phyloP scores from a whole-genome alignment of 1,140 invertebrate genomes.

The Macrobrachium rosenbergii region DNA sequence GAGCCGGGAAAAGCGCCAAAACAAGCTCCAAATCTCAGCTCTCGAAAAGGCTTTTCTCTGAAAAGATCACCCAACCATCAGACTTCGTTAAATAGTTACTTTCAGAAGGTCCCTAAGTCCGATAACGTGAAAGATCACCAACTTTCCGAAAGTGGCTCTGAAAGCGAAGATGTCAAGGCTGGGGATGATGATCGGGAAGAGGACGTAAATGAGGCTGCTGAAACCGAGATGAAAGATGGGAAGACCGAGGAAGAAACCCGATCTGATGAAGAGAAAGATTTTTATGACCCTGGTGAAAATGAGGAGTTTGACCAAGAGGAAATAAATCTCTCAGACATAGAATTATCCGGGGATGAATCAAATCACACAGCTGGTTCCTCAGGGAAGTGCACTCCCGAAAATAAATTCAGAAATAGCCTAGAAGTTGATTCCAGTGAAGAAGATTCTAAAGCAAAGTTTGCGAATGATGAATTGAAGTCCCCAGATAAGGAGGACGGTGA shows the following conservation, averaged over 20 bases:
- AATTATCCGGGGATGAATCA: not conserved
- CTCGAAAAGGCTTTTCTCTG: conserved; percentile 39
- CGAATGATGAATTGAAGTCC: too few species aligned
- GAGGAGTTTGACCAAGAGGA: conserved; percentile 44
- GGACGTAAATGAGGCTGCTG: not conserved
- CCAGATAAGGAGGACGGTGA: too few species aligned
- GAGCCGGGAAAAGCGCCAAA: not conserved
- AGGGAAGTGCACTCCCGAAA: too few species aligned
- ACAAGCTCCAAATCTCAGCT: conserved; percentile 16
- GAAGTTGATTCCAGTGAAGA: too few species aligned
- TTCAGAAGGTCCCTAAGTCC: not conserved
- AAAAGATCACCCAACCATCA: conserved; percentile 47
- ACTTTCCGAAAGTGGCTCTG: conserved; percentile 47
- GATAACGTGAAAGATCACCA: conserved; percentile 3
- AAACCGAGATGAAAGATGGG: not conserved
- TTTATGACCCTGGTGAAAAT: conserved; percentile 48
- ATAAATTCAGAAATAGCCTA: too few species aligned
- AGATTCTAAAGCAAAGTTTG: too few species aligned
- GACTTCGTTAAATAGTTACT: conserved; percentile 41
- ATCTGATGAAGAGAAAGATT: not conserved
- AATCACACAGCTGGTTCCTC: too few species aligned
- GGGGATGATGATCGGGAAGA: not conserved
- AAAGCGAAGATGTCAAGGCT: not conserved
- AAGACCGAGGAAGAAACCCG: not conserved
- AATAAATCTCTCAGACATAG: conserved; percentile 35